Evolutionary conservation across 2,888 invertebrate genomes (phyloP).

Genomic region (Dusona sp.): DNA sequence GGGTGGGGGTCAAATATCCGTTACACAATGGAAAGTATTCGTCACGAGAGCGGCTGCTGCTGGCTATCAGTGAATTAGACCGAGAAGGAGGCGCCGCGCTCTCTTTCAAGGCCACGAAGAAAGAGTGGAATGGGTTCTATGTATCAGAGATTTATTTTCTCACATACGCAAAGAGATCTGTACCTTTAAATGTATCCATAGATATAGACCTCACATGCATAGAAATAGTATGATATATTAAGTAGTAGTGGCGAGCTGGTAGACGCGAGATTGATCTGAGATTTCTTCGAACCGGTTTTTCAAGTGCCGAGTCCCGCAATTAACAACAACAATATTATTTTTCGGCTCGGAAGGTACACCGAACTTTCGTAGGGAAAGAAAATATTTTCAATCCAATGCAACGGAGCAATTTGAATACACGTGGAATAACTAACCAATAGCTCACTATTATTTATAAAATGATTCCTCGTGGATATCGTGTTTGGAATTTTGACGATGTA

Average conservation of each 20-base stretch:
- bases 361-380: slow-evolving; percentile 46
- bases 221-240: background rate
- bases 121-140: slow-evolving; percentile 54
- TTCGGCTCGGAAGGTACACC: slow-evolving; percentile 27
- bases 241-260: slow-evolving; percentile 19
- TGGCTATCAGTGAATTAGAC: slow-evolving; percentile 83
- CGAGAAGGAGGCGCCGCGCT: slow-evolving; percentile 79
- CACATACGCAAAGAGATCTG: background rate
- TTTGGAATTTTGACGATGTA: background rate
- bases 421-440: background rate
- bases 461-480: too few species aligned
- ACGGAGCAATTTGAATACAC: background rate
- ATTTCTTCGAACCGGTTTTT: slow-evolving; percentile 79
- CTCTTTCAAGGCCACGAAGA: slow-evolving; percentile 82
- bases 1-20: slow-evolving; percentile 74
- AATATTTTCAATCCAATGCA: background rate
- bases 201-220: background rate
- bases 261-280: slow-evolving; percentile 63
- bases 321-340: slow-evolving; percentile 32
- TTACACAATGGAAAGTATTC: slow-evolving; percentile 85
- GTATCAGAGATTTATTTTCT: background rate
- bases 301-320: slow-evolving; percentile 46
- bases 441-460: too few species aligned
- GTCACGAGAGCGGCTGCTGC: slow-evolving; percentile 76
- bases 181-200: background rate